Percentiles rank a stretch among this genome's conserved stretches.
These are phyloP conservation scores for Polietes domitor DNA, from an alignment of 2,888 invertebrate species.

Conservation along the genomic window DNA sequence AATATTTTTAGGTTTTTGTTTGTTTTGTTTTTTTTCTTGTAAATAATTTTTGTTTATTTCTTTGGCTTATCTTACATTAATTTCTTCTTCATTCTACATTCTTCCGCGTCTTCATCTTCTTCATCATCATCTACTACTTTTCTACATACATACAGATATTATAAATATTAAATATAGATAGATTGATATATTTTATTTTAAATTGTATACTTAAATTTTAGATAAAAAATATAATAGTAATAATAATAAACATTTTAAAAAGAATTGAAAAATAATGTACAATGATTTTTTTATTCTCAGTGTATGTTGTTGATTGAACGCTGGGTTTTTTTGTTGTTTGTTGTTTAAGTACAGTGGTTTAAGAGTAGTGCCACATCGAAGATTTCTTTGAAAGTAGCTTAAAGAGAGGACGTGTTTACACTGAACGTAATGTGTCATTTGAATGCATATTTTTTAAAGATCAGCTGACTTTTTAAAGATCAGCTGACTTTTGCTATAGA, in stretches of 20 bases:
- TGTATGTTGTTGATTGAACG: background rate
- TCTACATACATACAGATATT: slow-evolving; percentile 68
- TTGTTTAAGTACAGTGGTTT: slow-evolving; percentile 31
- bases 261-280: slow-evolving; percentile 12
- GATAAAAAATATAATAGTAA: slow-evolving; percentile 69
- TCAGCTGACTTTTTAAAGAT: too few species aligned
- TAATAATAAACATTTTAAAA: slow-evolving; percentile 48
- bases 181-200: slow-evolving; percentile 41
- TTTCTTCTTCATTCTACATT: slow-evolving; percentile 61
- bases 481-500: too few species aligned
- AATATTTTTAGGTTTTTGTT: slow-evolving; percentile 23
- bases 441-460: too few species aligned
- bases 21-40: slow-evolving; percentile 53
- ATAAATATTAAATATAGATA: slow-evolving; percentile 62
- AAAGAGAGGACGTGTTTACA: slow-evolving; percentile 11
- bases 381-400: background rate
- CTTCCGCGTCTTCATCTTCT: slow-evolving; percentile 54
- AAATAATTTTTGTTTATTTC: slow-evolving; percentile 71
- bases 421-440: background rate
- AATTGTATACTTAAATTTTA: slow-evolving; percentile 51
- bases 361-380: slow-evolving; percentile 2
- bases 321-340: background rate
- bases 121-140: slow-evolving; percentile 49
- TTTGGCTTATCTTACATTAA: slow-evolving; percentile 80
- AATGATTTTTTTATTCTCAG: slow-evolving; percentile 28